phyloP scores from a whole-genome alignment of 2,113 vertebrate genomes.

The Nanorana parkeri region DNA sequence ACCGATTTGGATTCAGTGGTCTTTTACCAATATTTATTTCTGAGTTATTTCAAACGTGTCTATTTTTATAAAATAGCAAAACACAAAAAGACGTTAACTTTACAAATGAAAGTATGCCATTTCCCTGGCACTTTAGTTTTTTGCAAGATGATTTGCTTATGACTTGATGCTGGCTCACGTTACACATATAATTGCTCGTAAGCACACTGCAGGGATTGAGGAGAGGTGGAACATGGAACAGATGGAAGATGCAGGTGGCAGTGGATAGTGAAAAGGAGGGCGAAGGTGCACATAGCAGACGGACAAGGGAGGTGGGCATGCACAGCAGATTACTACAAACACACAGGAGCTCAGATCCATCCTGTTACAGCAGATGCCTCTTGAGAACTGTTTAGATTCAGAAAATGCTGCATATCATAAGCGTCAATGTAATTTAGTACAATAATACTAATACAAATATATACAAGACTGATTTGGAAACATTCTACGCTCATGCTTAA shows the following conservation, averaged over 20 bases:
- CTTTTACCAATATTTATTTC: too few species aligned
- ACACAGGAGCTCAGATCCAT: background rate
- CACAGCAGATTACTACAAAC: background rate
- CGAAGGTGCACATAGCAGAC: constrained; percentile 26
- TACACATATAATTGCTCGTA: constrained; percentile 1
- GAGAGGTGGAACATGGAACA: constrained; percentile 34
- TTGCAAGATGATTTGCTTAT: background rate
- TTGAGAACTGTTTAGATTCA: constrained; percentile 12
- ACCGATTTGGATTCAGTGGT: too few species aligned
- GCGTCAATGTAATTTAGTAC: background rate
- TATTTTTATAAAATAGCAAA: too few species aligned
- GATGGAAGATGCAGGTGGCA: constrained; percentile 41
- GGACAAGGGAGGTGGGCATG: constrained; percentile 12
- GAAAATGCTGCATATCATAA: background rate
- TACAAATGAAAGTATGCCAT: too few species aligned
- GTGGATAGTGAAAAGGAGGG: constrained; percentile 29
- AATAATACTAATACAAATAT: background rate
- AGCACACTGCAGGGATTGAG: constrained; percentile 11
- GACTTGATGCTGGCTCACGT: constrained; percentile 10
- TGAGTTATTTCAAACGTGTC: too few species aligned
- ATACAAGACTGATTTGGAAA: background rate
- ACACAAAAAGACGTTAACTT: too few species aligned
- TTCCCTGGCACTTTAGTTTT: background rate
- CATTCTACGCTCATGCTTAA: background rate
- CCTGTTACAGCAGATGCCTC: constrained; percentile 39